These are phyloP conservation scores for Volucella zonaria DNA, from an alignment of 2,888 invertebrate species.

Conservation along the genomic window DNA sequence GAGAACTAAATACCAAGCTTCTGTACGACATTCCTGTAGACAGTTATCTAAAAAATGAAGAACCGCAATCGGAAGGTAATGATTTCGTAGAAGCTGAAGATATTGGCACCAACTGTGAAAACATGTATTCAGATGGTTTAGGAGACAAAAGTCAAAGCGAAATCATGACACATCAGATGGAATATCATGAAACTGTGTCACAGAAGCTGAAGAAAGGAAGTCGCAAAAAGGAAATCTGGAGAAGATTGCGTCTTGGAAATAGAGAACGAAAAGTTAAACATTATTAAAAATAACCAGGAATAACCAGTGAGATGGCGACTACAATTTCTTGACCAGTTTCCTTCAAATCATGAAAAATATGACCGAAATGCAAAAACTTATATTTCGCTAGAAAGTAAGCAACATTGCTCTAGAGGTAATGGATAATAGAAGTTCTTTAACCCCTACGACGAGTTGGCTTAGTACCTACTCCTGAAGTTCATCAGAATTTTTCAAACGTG, in stretches of 20 bases:
- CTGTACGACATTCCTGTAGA: no score
- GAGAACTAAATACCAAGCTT: no score
- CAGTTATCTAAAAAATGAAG: no score
- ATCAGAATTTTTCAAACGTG: no score
- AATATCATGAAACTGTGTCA: conserved; percentile 11
- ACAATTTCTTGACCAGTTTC: conserved; percentile 12
- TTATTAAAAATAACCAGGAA: conserved; percentile 20
- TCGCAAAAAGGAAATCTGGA: conserved; percentile 5
- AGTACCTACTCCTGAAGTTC: conserved; percentile 3
- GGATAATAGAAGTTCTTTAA: conserved; percentile 1
- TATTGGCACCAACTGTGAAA: neutral
- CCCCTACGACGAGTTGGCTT: neutral
- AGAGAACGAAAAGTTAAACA: conserved; percentile 13
- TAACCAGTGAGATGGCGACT: conserved; percentile 8
- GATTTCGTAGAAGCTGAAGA: neutral
- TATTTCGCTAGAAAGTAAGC: conserved; percentile 9
- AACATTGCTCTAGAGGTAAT: conserved; percentile 20
- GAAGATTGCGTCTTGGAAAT: conserved; percentile 2
- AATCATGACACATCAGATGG: conserved; percentile 10
- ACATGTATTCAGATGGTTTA: neutral
- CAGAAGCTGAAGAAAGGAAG: conserved; percentile 13
- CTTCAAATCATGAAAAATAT: neutral
- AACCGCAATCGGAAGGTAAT: no score
- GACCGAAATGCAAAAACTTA: conserved; percentile 12
- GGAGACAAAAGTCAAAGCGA: neutral